Evolutionary conservation across 2,797 vertebrate genomes (phyloP), one percentile per base, ranked within the genome.

Genomic region (Percopsis omiscomaycus): DNA sequence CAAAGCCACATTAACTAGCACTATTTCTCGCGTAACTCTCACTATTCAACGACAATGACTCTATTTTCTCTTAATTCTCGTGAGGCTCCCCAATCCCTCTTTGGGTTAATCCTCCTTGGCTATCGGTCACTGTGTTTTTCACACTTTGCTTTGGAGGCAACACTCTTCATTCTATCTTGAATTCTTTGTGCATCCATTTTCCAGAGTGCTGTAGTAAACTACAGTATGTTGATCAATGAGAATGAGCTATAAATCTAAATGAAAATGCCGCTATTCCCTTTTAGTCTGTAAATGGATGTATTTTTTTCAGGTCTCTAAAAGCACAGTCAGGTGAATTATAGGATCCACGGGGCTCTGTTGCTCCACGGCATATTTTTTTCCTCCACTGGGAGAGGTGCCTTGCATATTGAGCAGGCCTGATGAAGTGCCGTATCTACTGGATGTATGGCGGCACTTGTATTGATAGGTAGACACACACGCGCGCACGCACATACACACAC

Each of bases 241-340:
- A 89, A 91, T 89, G 78, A 88, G 81, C 74, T 69, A 84, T 86
- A 89, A 89, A 87, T 91, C 83, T 89, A 85, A 86, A 91, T 89
- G 86, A 79, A 89, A 90, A 91, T 85, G 75, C 77, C 74, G 60
- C 73, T 77, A 71, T 76, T 78, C 71, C 81, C 74, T 79, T 80
- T 88, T 81, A 81, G 74, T 79, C 69, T 79, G 66, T 57, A 74
- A 83, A 82, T 85, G 73, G 75, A 84, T 88, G 65, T 82, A 77
- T 88, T 77, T 85, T 64, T 78, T 80, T 60, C 73, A 71, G 82
- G 79, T 86, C 85, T 81, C 81, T 88, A 88, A 87, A 80, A 89
- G 83, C 77, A 80, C 64, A 82, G 73, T 47, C 74, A 81, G 83
- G 79, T 88, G 84, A 88, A 82, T 88, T 86, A 88, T 88, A 77